phyloP scores from a whole-genome alignment of 1,140 invertebrate species.

The Drosophila serrata region DNA sequence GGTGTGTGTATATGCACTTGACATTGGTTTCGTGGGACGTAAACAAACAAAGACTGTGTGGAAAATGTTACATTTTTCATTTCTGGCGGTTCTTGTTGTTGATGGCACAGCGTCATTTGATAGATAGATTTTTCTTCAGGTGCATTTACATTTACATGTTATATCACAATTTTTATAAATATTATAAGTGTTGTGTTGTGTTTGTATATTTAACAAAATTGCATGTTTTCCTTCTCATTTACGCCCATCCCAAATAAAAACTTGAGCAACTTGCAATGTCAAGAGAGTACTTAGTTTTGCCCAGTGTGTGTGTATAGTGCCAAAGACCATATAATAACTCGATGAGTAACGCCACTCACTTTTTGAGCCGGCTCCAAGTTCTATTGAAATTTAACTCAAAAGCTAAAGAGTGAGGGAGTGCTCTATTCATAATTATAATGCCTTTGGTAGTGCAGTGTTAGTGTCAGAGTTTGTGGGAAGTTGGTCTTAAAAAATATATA shows the following conservation, averaged over 20 bases:
- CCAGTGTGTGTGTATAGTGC: slow-evolving; percentile 8
- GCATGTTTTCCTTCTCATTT: slow-evolving; percentile 56
- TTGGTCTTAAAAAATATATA: slow-evolving; percentile 31
- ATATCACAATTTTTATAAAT: slow-evolving; percentile 78
- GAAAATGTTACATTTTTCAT: slow-evolving; percentile 41
- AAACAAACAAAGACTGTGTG: slow-evolving; percentile 55
- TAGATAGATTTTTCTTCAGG: slow-evolving; percentile 80
- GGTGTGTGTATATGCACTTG: slow-evolving; percentile 53
- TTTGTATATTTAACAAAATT: slow-evolving; percentile 70
- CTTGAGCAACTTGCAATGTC: slow-evolving; percentile 69
- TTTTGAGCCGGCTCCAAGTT: background rate
- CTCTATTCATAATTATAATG: background rate
- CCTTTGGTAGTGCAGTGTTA: slow-evolving; percentile 24
- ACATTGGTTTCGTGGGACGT: slow-evolving; percentile 72
- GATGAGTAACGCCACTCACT: background rate
- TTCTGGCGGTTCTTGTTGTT: slow-evolving; percentile 42
- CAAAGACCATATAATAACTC: slow-evolving; percentile 1
- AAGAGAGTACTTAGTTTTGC: slow-evolving; percentile 43
- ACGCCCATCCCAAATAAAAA: slow-evolving; percentile 59
- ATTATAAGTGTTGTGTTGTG: slow-evolving; percentile 60
- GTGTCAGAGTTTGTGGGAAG: slow-evolving; percentile 13
- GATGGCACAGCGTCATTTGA: slow-evolving; percentile 80
- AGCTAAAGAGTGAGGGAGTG: background rate
- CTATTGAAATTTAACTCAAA: background rate
- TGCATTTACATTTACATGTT: slow-evolving; percentile 82